Conservation (phyloP, 2,888 invertebrate species). For the Strigamia maritima region DNA sequence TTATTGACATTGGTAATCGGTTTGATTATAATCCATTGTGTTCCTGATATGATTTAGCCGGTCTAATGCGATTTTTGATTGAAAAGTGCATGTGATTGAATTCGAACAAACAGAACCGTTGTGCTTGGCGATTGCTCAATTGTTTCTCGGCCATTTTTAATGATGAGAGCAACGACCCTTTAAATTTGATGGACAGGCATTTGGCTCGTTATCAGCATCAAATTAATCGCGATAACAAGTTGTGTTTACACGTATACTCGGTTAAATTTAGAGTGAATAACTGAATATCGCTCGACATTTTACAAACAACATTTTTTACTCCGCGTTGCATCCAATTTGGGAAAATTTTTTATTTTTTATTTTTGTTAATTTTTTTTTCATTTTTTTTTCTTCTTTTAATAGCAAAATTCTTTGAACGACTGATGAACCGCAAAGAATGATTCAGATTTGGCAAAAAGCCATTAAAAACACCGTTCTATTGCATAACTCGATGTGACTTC, state of each 20-base stretch:
- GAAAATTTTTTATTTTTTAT: neutral
- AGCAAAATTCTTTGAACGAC: neutral
- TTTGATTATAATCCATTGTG: neutral
- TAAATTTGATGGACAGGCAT: slow-evolving; percentile 26
- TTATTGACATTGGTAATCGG: neutral
- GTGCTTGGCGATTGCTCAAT: neutral
- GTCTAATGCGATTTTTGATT: neutral
- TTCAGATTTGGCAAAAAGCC: neutral
- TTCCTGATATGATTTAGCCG: neutral
- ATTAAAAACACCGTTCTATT: neutral
- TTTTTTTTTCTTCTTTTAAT: slow-evolving; percentile 1
- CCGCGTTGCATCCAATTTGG: neutral
- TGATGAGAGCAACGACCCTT: slow-evolving; percentile 22
- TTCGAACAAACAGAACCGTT: neutral
- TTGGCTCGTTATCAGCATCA: slow-evolving; percentile 17
- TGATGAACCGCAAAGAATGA: slow-evolving; percentile 26
- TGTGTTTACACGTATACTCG: slow-evolving; percentile 17
- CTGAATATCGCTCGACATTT: neutral
- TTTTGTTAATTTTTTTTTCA: neutral
- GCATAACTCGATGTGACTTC: neutral
- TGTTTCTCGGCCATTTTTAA: slow-evolving; percentile 24
- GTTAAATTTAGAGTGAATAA: slow-evolving; percentile 29
- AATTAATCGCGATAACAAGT: slow-evolving; percentile 30
- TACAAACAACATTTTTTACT: neutral
- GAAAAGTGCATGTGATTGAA: neutral